phyloP scores from a whole-genome alignment of 2,888 invertebrate genomes.

The Ditylenchus weischeri region DNA sequence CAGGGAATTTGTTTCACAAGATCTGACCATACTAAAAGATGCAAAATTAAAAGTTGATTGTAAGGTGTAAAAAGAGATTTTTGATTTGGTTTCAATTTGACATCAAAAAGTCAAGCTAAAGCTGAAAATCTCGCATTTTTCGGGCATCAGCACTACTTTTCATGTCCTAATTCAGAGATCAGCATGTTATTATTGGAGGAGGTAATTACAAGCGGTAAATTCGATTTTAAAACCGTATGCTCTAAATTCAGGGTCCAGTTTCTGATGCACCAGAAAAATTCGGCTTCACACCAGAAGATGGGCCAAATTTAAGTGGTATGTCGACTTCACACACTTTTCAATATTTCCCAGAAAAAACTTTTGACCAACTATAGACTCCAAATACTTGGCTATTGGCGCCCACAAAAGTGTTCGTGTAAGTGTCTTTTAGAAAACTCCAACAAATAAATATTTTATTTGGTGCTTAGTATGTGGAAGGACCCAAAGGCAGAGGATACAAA shows the following conservation, averaged over 20 bases:
- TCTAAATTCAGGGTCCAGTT: constrained; percentile 12
- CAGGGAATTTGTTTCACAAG: no score
- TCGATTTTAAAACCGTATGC: no score
- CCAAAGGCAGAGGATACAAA: constrained; percentile 24
- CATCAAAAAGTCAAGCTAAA: no score
- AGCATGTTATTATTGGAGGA: constrained; percentile 28
- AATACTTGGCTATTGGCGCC: constrained; percentile 31
- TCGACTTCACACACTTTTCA: no score
- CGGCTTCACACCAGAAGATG: constrained; percentile 29
- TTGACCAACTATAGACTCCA: constrained; percentile 8
- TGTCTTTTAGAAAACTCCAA: background rate
- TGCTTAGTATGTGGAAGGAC: constrained; percentile 24
- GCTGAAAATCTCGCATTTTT: no score
- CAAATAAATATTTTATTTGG: background rate
- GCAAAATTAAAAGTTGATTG: no score
- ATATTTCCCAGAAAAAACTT: no score
- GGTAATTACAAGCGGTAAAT: background rate
- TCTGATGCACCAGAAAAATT: constrained; percentile 25
- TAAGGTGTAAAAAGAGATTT: no score
- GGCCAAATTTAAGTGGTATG: constrained; percentile 22
- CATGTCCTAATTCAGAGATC: constrained; percentile 14
- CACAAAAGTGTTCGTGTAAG: constrained; percentile 29
- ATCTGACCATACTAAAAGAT: no score
- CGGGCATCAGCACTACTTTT: no score
- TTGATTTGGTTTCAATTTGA: no score